Percentiles rank a stretch among this genome's conserved stretches.
Evolutionary conservation across 1,140 invertebrate genomes (phyloP).

Genomic region (Ctenoplectra terminalis): DNA sequence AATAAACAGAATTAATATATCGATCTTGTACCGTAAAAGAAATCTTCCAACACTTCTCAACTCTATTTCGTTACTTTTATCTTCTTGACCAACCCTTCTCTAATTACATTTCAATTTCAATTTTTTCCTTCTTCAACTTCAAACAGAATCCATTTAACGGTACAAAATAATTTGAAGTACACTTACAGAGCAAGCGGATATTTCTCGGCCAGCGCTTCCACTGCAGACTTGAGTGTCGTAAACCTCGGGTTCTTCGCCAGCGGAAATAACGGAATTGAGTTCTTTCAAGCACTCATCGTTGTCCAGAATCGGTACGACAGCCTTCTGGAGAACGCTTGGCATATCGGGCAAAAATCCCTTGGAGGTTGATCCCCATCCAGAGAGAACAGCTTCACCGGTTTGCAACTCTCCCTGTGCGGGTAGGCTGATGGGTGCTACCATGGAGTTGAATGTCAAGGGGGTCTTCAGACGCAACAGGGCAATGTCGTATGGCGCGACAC

Average conservation of each 20-base stretch:
- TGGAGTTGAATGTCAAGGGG: slow-evolving; percentile 83
- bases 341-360: slow-evolving; percentile 19
- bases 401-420: slow-evolving; percentile 75
- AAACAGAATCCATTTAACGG: background rate
- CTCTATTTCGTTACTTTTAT: background rate
- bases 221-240: slow-evolving; percentile 53
- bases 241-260: slow-evolving; percentile 17
- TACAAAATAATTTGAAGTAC: background rate
- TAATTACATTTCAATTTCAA: background rate
- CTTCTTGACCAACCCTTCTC: background rate
- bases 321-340: slow-evolving; percentile 69
- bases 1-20: background rate
- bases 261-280: slow-evolving; percentile 1
- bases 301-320: slow-evolving; percentile 65
- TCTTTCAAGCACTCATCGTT: slow-evolving; percentile 28
- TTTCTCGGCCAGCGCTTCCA: background rate
- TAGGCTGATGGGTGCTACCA: slow-evolving; percentile 82
- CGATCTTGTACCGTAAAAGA: too few relatives aligned
- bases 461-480: slow-evolving; percentile 84
- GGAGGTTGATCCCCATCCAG: slow-evolving; percentile 82
- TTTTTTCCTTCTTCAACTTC: background rate
- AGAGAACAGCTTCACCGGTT: slow-evolving; percentile 76
- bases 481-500: slow-evolving; percentile 85
- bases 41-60: background rate
- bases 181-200: slow-evolving; percentile 62